Conservation (phyloP, 2,113 vertebrate species). For the Thomomys bottae region DNA sequence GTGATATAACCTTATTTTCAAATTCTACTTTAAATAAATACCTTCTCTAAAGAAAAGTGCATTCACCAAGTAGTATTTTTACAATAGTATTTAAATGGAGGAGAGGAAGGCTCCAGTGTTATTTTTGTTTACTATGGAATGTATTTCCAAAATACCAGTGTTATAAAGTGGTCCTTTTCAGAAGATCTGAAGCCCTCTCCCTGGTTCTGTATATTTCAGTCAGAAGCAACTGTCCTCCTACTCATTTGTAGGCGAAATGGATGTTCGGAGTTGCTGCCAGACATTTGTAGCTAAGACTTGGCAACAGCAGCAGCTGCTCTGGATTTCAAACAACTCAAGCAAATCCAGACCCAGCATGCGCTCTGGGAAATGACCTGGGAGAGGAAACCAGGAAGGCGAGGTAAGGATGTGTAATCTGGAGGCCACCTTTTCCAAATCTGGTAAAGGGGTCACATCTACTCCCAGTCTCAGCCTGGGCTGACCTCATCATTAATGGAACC, state of each 20-base stretch:
- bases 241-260: constrained; percentile 34
- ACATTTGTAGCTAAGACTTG: constrained; percentile 31
- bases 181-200: not conserved
- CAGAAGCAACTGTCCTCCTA: not conserved
- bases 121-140: constrained; percentile 9
- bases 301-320: constrained; percentile 42
- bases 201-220: constrained; percentile 18
- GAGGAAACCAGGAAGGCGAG: not conserved
- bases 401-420: not conserved
- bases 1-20: not conserved
- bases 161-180: not conserved
- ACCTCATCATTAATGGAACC: not conserved
- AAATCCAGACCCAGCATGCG: constrained; percentile 14
- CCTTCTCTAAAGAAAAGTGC: constrained; percentile 5
- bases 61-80: not conserved
- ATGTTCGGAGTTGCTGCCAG: constrained; percentile 55
- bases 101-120: not conserved
- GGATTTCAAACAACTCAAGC: constrained; percentile 38
- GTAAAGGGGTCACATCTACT: not conserved
- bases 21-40: constrained; percentile 26
- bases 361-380: constrained; percentile 37
- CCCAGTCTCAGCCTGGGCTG: not conserved
- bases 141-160: constrained; percentile 2
- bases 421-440: not conserved
- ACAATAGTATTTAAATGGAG: constrained; percentile 24